Conservation (phyloP, 2,113 vertebrate species). For the Mustelus asterias region DNA sequence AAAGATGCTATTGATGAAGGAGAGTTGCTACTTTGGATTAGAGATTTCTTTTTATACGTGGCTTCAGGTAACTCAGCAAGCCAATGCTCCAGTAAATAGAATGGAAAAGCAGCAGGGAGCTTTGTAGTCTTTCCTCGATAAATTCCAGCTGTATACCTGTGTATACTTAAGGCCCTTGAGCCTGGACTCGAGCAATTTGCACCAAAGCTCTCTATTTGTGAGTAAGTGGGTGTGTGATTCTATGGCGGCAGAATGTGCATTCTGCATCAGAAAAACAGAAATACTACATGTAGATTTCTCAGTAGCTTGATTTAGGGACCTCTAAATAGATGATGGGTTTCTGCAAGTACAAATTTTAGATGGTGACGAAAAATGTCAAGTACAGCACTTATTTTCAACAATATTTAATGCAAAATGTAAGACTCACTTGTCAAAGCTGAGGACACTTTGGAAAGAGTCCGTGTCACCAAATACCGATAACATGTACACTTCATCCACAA, state of each 20-base stretch:
- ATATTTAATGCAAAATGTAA: not conserved
- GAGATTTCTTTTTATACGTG: not conserved
- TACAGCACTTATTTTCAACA: not conserved
- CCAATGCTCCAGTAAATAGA: not conserved
- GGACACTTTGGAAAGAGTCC: constrained; percentile 72
- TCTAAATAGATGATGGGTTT: not conserved
- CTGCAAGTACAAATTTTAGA: not conserved
- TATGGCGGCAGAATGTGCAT: not conserved
- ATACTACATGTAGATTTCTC: not conserved
- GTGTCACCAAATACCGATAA: constrained; percentile 82
- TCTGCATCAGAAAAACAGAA: not conserved
- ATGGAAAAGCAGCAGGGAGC: not conserved
- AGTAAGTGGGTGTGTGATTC: not conserved
- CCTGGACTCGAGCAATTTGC: not conserved
- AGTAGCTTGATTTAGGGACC: not conserved
- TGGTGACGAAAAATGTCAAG: not conserved
- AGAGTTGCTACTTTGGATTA: not conserved
- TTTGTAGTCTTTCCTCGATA: not conserved
- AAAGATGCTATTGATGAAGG: constrained; percentile 6
- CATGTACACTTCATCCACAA: constrained; percentile 95
- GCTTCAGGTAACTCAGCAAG: not conserved
- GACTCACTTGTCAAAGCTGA: constrained; percentile 76
- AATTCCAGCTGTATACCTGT: not conserved
- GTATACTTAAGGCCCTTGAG: not conserved
- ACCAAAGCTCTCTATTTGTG: not conserved